phyloP scores from a whole-genome alignment of 37 sponge, comb jelly and placozoan genomes.

The Eunapius fragilis region DNA sequence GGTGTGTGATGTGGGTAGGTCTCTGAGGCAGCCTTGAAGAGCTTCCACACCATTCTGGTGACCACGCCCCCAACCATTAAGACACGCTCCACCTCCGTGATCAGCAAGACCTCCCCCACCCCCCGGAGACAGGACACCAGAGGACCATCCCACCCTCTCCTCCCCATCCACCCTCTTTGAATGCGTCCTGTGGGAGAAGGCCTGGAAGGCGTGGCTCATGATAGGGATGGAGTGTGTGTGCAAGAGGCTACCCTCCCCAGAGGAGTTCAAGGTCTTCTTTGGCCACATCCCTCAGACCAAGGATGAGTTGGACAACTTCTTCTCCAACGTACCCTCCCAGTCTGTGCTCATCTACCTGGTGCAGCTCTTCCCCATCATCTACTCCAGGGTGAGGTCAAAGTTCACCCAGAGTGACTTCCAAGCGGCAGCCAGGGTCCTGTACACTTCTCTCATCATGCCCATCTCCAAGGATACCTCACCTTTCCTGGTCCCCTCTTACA shows the following conservation, averaged over 20 bases:
- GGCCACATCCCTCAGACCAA: background rate
- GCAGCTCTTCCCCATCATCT: slow-evolving; percentile 31
- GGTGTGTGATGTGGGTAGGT: too few relatives aligned
- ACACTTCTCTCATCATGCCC: slow-evolving; percentile 34
- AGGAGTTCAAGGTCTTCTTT: slow-evolving; percentile 4
- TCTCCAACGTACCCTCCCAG: slow-evolving; percentile 52
- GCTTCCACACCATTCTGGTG: slow-evolving; percentile 74
- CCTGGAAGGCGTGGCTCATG: slow-evolving; percentile 44
- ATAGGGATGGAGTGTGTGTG: slow-evolving; percentile 36
- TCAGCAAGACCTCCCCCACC: background rate
- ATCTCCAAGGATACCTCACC: slow-evolving; percentile 80
- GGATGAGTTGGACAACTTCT: slow-evolving; percentile 22
- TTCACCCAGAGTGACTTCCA: slow-evolving; percentile 25
- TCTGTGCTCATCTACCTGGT: slow-evolving; percentile 51
- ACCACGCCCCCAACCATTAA: background rate
- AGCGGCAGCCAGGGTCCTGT: slow-evolving; percentile 2
- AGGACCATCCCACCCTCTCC: slow-evolving; percentile 1
- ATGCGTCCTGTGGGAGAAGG: slow-evolving; percentile 34
- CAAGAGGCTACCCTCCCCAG: background rate
- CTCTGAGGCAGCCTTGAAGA: slow-evolving; percentile 74
- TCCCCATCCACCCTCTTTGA: slow-evolving; percentile 11
- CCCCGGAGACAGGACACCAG: background rate
- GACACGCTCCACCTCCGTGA: background rate
- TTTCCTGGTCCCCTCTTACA: slow-evolving; percentile 73
- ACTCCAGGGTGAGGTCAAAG: background rate